These are phyloP conservation scores for Syncerus caffer DNA, from an alignment of 2,797 vertebrate species.

Conservation along the genomic window DNA sequence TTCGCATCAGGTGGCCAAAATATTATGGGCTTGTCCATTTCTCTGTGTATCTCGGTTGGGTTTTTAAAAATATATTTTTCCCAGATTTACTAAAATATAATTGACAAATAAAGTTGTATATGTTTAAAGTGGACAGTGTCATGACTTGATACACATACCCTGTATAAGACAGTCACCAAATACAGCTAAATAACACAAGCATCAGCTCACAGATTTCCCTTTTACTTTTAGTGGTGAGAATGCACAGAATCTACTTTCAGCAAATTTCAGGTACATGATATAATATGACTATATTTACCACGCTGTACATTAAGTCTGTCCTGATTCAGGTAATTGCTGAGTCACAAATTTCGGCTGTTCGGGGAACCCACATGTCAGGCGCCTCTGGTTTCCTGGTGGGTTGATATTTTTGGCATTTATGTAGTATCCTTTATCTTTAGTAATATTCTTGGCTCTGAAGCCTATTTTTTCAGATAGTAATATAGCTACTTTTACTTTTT, in stretches of 20 bases:
- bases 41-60: not conserved
- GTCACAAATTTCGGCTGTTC: not conserved
- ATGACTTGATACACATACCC: not conserved
- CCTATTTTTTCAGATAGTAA: not conserved
- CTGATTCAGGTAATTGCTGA: too few relatives aligned
- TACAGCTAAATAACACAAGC: not conserved
- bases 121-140: not conserved
- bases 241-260: too few relatives aligned
- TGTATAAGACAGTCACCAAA: not conserved
- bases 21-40: not conserved
- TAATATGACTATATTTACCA: not conserved
- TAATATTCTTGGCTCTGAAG: not conserved
- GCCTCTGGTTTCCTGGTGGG: rapidly evolving
- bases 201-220: not conserved
- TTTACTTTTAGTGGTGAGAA: too few relatives aligned
- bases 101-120: not conserved
- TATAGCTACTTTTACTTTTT: not conserved
- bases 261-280: not conserved
- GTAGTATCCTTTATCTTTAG: not conserved
- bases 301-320: rapidly evolving
- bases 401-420: not conserved
- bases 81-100: not conserved
- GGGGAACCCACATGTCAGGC: not conserved
- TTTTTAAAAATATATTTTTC: not conserved
- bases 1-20: not conserved